Evolutionary conservation across 2,888 invertebrate genomes (phyloP), one percentile per base, ranked within the genome.

Genomic region (Tipula lateralis): DNA sequence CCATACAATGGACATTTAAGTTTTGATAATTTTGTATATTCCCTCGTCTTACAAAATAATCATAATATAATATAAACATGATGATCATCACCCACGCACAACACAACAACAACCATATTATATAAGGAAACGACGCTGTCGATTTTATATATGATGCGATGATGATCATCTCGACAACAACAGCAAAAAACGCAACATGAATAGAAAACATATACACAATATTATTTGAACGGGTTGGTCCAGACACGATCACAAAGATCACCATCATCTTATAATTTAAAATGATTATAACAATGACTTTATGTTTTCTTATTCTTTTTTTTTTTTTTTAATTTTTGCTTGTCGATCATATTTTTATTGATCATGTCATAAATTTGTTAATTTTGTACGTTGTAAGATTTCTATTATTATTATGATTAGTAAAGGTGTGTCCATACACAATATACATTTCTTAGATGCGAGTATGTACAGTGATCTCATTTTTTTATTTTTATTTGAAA

Each of bases 301-400:
- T 66, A 24, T 66, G 66, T 66, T 66, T 32, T 44, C 44, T 3
- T 32, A 32, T 32, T n/a, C 32, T 0, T 44, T 66, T 19, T 66
- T 66, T 24, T 50, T n/a, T n/a, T n/a, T n/a, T n/a, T n/a, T n/a
- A n/a, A n/a, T 66, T 66, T 66, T 66, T 66, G 66, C 66, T 66
- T 66, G 66, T 66, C 66, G 66, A 66, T 66, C 66, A 66, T 66
- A 66, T 66, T 66, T 66, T 66, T 66, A 66, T 66, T 66, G 66
- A 66, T 66, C 66, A 66, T 66, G 66, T 66, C 66, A 66, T 66
- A 66, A 66, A 66, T 66, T 66, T 66, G 66, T 66, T 50, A 50
- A 50, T 50, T 50, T 50, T 50, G 50, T 50, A 32, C 9, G 66
- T 66, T 66, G 66, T 66, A 66, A 66, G 24, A 66, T 66, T 66